phyloP scores from a whole-genome alignment of 2,797 vertebrate genomes.

The Columba guinea region DNA sequence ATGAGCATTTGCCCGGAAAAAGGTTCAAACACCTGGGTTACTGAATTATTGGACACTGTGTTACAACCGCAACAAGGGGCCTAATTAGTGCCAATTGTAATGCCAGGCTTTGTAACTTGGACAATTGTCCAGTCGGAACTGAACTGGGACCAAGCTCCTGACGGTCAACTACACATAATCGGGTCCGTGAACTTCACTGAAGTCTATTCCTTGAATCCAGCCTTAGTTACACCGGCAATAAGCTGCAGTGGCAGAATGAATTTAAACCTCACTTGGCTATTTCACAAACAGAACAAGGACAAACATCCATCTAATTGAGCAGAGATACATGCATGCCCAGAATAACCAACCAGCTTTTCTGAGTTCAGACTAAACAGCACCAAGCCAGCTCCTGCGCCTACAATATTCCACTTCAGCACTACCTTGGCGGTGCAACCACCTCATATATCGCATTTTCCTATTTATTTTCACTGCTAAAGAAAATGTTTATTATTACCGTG shows the following conservation, averaged over 20 bases:
- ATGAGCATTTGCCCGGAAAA: neutral
- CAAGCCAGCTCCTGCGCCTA: neutral
- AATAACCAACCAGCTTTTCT: neutral
- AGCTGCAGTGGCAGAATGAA: neutral
- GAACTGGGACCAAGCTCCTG: neutral
- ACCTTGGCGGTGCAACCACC: too few species aligned
- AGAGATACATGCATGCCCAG: neutral
- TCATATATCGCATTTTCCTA: neutral
- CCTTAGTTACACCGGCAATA: neutral
- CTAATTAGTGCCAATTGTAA: neutral
- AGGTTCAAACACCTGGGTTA: neutral
- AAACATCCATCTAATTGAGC: neutral
- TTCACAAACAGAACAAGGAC: conserved; percentile 3
- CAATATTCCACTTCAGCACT: neutral
- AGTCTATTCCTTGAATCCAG: neutral
- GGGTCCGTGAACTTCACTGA: neutral
- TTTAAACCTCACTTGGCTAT: neutral
- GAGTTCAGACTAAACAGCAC: neutral
- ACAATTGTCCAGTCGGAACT: neutral
- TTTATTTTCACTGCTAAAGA: neutral
- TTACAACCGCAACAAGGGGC: neutral
- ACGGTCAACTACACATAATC: neutral
- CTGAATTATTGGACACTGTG: neutral
- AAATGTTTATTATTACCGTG: neutral
- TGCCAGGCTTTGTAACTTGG: neutral